Percentiles rank a stretch among this genome's conserved stretches.
Evolutionary conservation across 2,797 vertebrate species (phyloP).

Genomic region (Coranthus polyacanthus): DNA sequence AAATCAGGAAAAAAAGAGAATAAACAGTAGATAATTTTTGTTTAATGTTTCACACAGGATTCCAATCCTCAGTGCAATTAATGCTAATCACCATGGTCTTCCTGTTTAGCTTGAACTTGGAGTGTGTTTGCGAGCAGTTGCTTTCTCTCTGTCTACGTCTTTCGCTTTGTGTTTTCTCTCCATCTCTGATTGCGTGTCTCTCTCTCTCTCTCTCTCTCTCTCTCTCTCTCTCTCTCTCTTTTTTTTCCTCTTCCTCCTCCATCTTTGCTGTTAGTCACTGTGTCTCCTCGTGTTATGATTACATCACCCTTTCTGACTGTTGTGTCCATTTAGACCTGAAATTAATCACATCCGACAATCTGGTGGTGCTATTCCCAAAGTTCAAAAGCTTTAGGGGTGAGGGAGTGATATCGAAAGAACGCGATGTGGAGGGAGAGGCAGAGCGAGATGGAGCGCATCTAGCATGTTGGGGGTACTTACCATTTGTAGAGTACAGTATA

Average conservation of each 20-base stretch:
- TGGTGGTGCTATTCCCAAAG: constrained; percentile 74
- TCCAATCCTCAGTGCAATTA: constrained; percentile 90
- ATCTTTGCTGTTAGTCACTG: constrained; percentile 79
- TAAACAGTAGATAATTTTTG: constrained; percentile 94
- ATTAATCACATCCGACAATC: constrained; percentile 82
- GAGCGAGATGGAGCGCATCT: constrained; percentile 53
- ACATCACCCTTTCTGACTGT: constrained; percentile 84
- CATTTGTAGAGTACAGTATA: constrained; percentile 76
- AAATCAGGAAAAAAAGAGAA: constrained; percentile 75
- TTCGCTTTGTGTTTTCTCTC: background rate
- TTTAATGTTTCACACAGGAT: constrained; percentile 95
- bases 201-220: constrained; percentile 77
- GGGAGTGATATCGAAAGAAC: constrained; percentile 35
- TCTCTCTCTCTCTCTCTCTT: constrained; percentile 17
- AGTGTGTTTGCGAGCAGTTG: constrained; percentile 81
- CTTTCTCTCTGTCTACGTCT: constrained; percentile 39
- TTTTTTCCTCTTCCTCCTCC: constrained; percentile 44
- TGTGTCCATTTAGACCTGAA: constrained; percentile 84
- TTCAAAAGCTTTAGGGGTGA: constrained; percentile 67
- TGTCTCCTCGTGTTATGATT: constrained; percentile 86
- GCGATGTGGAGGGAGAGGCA: constrained; percentile 22
- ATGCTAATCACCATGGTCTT: constrained; percentile 92
- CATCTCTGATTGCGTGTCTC: constrained; percentile 3
- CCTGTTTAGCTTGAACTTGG: constrained; percentile 90
- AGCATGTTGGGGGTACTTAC: constrained; percentile 72